Conservation (phyloP, 2,797 vertebrate species). For the Austrolebias charrua region DNA sequence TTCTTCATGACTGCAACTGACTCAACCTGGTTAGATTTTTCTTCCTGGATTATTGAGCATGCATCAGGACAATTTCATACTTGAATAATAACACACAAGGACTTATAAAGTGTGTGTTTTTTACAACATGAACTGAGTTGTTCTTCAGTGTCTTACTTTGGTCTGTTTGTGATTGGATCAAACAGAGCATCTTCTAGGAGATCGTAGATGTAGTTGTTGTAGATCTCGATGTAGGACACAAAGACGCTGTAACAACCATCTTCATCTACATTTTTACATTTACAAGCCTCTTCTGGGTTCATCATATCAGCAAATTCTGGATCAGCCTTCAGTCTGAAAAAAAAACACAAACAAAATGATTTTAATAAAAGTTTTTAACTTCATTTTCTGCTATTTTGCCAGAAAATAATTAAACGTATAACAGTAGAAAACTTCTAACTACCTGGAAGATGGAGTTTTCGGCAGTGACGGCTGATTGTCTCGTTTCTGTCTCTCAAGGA, state of each 20-base stretch:
- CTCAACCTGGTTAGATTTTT: too few species aligned
- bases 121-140: neutral
- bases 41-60: too few species aligned
- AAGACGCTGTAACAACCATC: constrained; percentile 94
- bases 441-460: constrained; percentile 88
- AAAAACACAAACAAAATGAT: neutral
- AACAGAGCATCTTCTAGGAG: constrained; percentile 88
- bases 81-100: neutral
- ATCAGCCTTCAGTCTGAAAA: constrained; percentile 84
- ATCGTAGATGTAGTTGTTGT: constrained; percentile 98
- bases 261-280: constrained; percentile 87
- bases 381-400: neutral
- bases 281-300: constrained; percentile 84
- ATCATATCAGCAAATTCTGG: constrained; percentile 96
- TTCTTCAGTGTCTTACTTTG: constrained; percentile 83
- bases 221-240: constrained; percentile 97
- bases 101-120: neutral
- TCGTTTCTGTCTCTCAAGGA: constrained; percentile 92
- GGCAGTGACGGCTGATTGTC: constrained; percentile 77
- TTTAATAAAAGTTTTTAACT: neutral
- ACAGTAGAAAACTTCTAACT: neutral
- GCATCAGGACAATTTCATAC: too few species aligned
- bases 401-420: neutral
- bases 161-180: constrained; percentile 90
- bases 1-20: too few species aligned